Evolutionary conservation across 30 jellyfish, hydroid and myxozoan genomes (phyloP), one percentile per base, ranked within the genome.

Genomic region (Hydractinia symbiolongicarpus): DNA sequence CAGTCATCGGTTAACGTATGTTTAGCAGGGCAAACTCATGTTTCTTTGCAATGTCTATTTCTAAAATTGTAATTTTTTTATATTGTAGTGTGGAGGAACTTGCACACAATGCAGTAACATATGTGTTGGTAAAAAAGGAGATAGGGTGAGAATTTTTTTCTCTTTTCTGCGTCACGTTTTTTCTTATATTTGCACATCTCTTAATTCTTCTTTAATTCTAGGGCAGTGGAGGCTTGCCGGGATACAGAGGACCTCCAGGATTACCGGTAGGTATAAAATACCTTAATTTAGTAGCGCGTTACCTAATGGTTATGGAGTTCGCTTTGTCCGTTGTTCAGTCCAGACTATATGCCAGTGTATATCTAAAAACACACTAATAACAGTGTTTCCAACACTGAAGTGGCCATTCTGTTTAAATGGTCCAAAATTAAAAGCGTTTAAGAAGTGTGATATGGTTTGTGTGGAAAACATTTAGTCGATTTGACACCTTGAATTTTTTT

Each of bases 41-140:
- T 30, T 30, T 30, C 2, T 30, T 30, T 30, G 44, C 44, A 30
- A 30, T 30, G 44, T 30, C 44, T 30, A 30, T 30, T 30, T 30
- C 44, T 30, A 0, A 30, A 30, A 30, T 30, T 30, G 44, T 64
- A 2, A 52, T 49, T 55, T 55, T 72, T 69, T 79, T 80, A 77
- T 40, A 21, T 67, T 80, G 5, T 62, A 80, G 95, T 84, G 91
- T 79, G 79, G 90, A 4, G 86, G 95, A 30, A 17, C 83, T 16
- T 90, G 97, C 83, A 60, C 81, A 20, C 15, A 83, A 4, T 90
- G 97, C 57, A 82, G 78, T 53, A 90, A 83, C 66, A 81, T 86
- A 13, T 90, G 97, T 55, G 84, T 90, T 71, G 97, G 97, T 15
- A 81, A 90, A 86, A 90, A 90, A 58, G 97, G 97, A 71, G 88